Percentiles rank a stretch among this genome's conserved stretches.
These are phyloP conservation scores for Sphenodon punctatus DNA, from an alignment of 2,797 vertebrate species.

Conservation along the genomic window DNA sequence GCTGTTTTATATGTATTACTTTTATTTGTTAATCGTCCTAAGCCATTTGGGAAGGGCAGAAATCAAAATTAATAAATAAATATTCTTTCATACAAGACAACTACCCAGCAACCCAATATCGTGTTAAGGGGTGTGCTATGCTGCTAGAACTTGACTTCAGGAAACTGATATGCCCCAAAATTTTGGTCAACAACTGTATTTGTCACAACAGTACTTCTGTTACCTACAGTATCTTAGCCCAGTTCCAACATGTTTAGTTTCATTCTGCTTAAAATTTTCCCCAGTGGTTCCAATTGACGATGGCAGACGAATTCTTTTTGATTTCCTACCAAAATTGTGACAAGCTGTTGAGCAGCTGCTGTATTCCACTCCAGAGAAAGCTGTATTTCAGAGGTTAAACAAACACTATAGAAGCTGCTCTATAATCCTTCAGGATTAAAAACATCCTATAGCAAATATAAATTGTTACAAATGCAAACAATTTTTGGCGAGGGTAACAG, in stretches of 20 bases:
- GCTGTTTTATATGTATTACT: too few species aligned
- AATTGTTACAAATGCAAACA: not conserved
- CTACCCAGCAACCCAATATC: not conserved
- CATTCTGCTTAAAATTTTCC: not conserved
- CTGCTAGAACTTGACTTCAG: not conserved
- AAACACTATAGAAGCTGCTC: not conserved
- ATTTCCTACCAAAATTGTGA: not conserved
- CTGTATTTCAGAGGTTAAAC: not conserved
- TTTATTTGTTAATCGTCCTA: too few species aligned
- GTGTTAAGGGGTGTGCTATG: not conserved
- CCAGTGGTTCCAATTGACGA: not conserved
- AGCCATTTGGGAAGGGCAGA: too few species aligned
- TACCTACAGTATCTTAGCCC: accelerated
- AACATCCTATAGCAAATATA: not conserved
- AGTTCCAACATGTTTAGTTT: not conserved
- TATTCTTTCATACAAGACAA: not conserved
- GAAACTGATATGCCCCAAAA: not conserved
- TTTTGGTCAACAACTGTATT: not conserved
- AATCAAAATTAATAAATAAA: too few species aligned
- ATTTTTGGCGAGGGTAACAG: not conserved
- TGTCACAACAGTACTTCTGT: not conserved
- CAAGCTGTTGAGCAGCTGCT: not conserved
- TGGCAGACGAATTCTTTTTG: not conserved
- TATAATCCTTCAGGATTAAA: not conserved
- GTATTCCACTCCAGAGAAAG: not conserved